Percentiles rank a stretch among this genome's conserved stretches.
phyloP scores from a whole-genome alignment of 2,888 invertebrate species.

The Apotomis turbidana region DNA sequence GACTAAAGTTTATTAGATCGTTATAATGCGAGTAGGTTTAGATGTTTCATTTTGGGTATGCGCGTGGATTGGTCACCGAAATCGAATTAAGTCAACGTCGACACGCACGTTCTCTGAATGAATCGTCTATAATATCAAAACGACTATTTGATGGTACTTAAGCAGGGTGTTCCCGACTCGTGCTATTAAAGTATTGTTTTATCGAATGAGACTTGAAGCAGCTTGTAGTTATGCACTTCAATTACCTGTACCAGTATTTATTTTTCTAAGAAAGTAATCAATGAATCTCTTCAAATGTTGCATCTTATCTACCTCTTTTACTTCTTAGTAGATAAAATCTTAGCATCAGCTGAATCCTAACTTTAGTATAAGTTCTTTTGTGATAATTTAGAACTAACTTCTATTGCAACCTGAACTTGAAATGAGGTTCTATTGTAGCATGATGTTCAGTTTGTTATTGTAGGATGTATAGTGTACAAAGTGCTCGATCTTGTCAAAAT shows the following conservation, averaged over 20 bases:
- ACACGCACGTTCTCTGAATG: constrained; percentile 1
- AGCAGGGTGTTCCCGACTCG: constrained; percentile 8
- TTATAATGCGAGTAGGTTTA: constrained; percentile 32
- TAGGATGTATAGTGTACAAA: constrained; percentile 75
- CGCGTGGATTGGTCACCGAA: not conserved
- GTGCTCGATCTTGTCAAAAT: constrained; percentile 82
- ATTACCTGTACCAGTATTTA: constrained; percentile 80
- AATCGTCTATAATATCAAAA: constrained; percentile 30
- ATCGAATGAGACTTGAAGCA: constrained; percentile 21
- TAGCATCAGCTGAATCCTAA: constrained; percentile 68
- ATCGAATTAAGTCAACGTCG: not conserved
- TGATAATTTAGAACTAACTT: constrained; percentile 67
- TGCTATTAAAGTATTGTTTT: constrained; percentile 23
- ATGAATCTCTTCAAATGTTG: constrained; percentile 73
- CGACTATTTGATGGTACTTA: constrained; percentile 39
- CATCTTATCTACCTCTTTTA: constrained; percentile 80
- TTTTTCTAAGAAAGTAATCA: constrained; percentile 64
- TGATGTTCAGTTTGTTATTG: constrained; percentile 48
- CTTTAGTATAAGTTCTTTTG: constrained; percentile 66
- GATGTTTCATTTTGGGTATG: constrained; percentile 20
- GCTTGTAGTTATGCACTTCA: constrained; percentile 47
- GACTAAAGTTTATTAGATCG: constrained; percentile 60
- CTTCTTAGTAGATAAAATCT: constrained; percentile 69
- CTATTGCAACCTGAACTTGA: constrained; percentile 45
- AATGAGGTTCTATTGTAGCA: constrained; percentile 10